A percentile compares a stretch with the other conserved stretches of the same genome.
These are phyloP conservation scores for Pollicipes pollicipes DNA, from an alignment of 1,140 invertebrate genomes.

Conservation along the genomic window DNA sequence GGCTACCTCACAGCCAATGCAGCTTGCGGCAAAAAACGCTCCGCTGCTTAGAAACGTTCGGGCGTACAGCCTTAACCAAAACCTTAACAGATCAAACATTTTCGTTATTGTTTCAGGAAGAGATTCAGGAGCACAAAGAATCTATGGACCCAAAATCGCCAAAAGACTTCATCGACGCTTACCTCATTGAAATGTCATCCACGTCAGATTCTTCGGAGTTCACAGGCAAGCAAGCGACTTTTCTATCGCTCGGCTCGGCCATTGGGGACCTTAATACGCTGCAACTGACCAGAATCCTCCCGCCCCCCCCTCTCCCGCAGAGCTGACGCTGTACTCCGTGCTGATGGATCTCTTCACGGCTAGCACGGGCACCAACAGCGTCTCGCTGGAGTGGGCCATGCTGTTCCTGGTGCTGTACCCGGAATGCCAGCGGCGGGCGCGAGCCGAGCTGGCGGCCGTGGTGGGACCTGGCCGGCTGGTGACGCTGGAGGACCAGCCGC, in stretches of 20 bases:
- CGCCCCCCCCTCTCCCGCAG: background rate
- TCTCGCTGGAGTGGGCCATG: conserved; percentile 12
- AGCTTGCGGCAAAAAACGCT: too few species aligned
- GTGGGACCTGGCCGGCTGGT: conserved; percentile 60
- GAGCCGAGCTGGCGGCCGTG: conserved; percentile 69
- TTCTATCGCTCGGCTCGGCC: too few species aligned
- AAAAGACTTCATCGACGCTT: conserved; percentile 29
- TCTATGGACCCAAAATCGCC: conserved; percentile 23
- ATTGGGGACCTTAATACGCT: too few species aligned
- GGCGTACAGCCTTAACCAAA: too few species aligned
- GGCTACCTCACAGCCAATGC: too few species aligned
- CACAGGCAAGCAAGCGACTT: background rate
- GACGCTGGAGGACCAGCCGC: conserved; percentile 49
- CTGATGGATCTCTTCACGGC: conserved; percentile 37
- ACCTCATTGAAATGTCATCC: conserved; percentile 23
- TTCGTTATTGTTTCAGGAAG: background rate
- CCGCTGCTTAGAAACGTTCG: too few species aligned
- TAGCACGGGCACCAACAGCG: conserved; percentile 20
- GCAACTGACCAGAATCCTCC: too few species aligned
- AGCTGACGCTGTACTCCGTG: background rate
- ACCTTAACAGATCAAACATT: too few species aligned
- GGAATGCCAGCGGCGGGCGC: conserved; percentile 56
- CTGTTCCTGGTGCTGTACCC: conserved; percentile 53
- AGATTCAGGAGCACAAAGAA: conserved; percentile 23
- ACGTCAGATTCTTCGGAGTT: conserved; percentile 3